phyloP scores from a whole-genome alignment of 1,140 invertebrate genomes.

The Grapholita molesta region DNA sequence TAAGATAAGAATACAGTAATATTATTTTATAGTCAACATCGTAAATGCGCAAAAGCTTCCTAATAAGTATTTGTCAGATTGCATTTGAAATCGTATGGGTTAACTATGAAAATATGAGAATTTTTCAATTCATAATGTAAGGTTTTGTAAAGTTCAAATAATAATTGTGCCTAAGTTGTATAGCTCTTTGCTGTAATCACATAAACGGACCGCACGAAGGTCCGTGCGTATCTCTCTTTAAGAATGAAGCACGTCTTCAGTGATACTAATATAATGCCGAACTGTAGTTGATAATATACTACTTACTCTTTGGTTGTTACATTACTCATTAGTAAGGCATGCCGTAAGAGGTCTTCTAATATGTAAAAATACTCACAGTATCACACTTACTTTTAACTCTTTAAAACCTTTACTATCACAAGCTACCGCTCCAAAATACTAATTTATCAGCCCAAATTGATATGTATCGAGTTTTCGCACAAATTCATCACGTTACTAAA shows the following conservation, averaged over 20 bases:
- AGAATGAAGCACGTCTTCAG: slow-evolving; percentile 24
- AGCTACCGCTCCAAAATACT: slow-evolving; percentile 62
- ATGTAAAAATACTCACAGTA: slow-evolving; percentile 56
- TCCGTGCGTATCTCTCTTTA: neutral
- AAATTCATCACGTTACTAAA: slow-evolving; percentile 62
- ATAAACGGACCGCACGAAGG: neutral
- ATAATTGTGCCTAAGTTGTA: slow-evolving; percentile 23
- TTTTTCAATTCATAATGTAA: slow-evolving; percentile 38
- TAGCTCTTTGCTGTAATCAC: slow-evolving; percentile 28
- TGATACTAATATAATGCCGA: slow-evolving; percentile 32
- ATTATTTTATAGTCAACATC: slow-evolving; percentile 71
- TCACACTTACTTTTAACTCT: slow-evolving; percentile 47
- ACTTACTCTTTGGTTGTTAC: slow-evolving; percentile 36
- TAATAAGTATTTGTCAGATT: slow-evolving; percentile 42
- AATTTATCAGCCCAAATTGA: slow-evolving; percentile 69
- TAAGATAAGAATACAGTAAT: slow-evolving; percentile 45
- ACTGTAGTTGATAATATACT: slow-evolving; percentile 30
- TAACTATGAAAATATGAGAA: slow-evolving; percentile 67
- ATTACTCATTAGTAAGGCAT: slow-evolving; percentile 65
- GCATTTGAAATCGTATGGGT: slow-evolving; percentile 51
- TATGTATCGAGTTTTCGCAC: slow-evolving; percentile 74
- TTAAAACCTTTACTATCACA: slow-evolving; percentile 55
- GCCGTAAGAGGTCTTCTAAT: slow-evolving; percentile 52
- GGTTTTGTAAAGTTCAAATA: slow-evolving; percentile 29
- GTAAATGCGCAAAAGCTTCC: slow-evolving; percentile 72